phyloP scores from a whole-genome alignment of 2,797 vertebrate genomes.

The Podarcis siculus region DNA sequence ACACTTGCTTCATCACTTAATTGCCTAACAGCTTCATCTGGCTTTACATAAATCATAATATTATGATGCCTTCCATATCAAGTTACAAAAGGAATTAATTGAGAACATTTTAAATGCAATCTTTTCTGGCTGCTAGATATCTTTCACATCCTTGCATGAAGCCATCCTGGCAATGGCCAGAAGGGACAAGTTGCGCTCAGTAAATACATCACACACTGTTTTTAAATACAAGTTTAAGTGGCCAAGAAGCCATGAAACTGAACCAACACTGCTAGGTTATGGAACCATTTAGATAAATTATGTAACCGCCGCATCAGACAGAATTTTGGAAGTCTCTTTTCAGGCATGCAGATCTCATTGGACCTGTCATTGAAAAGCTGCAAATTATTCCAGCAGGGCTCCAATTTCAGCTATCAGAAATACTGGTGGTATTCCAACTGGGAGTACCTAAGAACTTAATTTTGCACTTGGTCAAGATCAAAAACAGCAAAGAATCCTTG shows the following conservation, averaged over 20 bases:
- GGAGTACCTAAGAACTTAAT: background rate
- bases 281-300: background rate
- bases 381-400: background rate
- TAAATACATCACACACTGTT: background rate
- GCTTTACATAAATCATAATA: no score
- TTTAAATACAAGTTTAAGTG: background rate
- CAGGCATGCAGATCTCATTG: background rate
- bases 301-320: no score
- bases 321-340: background rate
- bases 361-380: background rate
- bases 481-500: background rate
- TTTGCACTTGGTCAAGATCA: background rate
- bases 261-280: background rate
- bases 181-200: background rate
- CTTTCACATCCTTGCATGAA: background rate
- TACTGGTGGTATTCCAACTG: background rate
- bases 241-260: background rate
- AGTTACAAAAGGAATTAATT: background rate
- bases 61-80: background rate
- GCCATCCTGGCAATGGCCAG: background rate
- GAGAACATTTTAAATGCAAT: background rate
- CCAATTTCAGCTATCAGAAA: background rate
- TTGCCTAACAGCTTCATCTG: no score
- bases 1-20: no score
- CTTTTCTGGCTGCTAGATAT: background rate